Evolutionary conservation across 2,888 invertebrate species (phyloP).

Genomic region (Panzeria rudis): DNA sequence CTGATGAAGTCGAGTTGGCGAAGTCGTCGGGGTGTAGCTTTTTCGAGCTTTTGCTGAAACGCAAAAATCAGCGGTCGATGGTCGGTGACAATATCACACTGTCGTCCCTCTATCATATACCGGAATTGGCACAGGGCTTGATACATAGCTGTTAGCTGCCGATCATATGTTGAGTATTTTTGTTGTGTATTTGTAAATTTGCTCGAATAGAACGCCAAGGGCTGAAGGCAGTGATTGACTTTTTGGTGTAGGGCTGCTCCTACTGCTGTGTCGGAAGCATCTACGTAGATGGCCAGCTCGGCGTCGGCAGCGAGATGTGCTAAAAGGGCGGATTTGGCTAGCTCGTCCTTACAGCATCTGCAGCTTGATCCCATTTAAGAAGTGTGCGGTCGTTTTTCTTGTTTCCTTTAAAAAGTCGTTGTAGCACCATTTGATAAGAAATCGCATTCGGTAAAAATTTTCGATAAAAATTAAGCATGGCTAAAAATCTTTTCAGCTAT

Average conservation of each 20-base stretch:
- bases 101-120: too few species aligned
- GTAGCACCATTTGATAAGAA: not conserved
- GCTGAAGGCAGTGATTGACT: conserved; percentile 49
- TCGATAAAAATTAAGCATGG: not conserved
- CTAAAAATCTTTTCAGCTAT: too few species aligned
- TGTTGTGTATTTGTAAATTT: not conserved
- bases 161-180: too few species aligned
- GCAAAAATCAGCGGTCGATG: conserved; percentile 9
- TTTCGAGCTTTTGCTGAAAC: not conserved
- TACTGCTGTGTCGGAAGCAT: too few species aligned
- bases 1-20: conserved; percentile 20
- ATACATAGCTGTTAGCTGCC: too few species aligned
- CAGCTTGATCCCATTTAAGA: not conserved
- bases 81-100: conserved; percentile 23
- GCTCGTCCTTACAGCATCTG: not conserved
- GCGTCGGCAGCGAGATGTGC: too few species aligned
- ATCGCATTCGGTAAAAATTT: not conserved
- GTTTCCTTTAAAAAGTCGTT: not conserved
- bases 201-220: conserved; percentile 36
- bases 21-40: conserved; percentile 8
- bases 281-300: too few species aligned
- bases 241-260: conserved; percentile 29
- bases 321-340: too few species aligned
- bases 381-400: not conserved
- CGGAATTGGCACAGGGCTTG: too few species aligned